Percentiles rank a stretch among this genome's conserved stretches.
Conservation (phyloP, 2,113 vertebrate genomes). For the Pungitius pungitius region DNA sequence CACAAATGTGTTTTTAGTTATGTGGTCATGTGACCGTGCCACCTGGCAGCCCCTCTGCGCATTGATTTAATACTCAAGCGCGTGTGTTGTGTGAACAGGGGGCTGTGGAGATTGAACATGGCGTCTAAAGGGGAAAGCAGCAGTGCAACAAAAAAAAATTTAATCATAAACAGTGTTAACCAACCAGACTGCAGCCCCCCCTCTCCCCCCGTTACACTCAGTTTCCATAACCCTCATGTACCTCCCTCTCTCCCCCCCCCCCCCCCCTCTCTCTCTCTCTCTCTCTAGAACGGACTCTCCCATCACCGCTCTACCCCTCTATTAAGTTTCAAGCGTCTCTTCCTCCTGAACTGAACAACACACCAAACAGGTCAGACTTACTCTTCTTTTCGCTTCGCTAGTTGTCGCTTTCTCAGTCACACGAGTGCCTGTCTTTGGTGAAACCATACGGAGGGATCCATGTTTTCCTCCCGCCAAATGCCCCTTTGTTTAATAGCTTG, state of each 20-base stretch:
- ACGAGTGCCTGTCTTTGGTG: slow-evolving; percentile 20
- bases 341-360: slow-evolving; percentile 73
- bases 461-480: slow-evolving; percentile 25
- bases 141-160: slow-evolving; percentile 35
- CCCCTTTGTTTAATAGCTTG: slow-evolving; percentile 2
- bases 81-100: slow-evolving; percentile 32
- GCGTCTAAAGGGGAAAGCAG: slow-evolving; percentile 31
- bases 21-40: slow-evolving; percentile 38
- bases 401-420: slow-evolving; percentile 37
- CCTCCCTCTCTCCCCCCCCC: slow-evolving; percentile 32
- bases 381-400: slow-evolving; percentile 55
- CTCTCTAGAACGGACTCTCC: slow-evolving; percentile 42
- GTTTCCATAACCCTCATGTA: slow-evolving; percentile 63
- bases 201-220: slow-evolving; percentile 61
- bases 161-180: slow-evolving; percentile 50
- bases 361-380: slow-evolving; percentile 80
- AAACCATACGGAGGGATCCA: slow-evolving; percentile 2
- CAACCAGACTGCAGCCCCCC: slow-evolving; percentile 61
- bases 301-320: slow-evolving; percentile 62
- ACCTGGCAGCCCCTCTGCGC: slow-evolving; percentile 46
- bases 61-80: slow-evolving; percentile 42
- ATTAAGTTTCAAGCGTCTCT: slow-evolving; percentile 73
- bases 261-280: neutral
- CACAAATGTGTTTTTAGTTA: slow-evolving; percentile 56
- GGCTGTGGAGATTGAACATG: slow-evolving; percentile 31